Conservation (phyloP, 2,113 vertebrate species). For the Thamnaconus septentrionalis region DNA sequence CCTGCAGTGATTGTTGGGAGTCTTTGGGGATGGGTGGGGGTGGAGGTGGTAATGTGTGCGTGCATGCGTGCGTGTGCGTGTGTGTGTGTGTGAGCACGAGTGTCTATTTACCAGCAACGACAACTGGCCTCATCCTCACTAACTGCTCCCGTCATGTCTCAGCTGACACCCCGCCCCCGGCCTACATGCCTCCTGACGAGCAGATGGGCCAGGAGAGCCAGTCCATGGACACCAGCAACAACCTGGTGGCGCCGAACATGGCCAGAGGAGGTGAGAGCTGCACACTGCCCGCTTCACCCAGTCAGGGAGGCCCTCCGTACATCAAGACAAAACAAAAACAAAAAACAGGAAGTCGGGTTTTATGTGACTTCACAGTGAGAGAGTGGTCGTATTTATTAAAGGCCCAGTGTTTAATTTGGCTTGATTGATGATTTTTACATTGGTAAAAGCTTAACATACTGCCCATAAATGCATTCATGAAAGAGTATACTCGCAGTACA, state of each 20-base stretch:
- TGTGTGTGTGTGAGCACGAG: neutral
- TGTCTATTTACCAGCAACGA: slow-evolving; percentile 60
- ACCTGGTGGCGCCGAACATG: slow-evolving; percentile 87
- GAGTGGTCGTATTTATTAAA: too few relatives aligned
- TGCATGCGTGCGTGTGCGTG: neutral
- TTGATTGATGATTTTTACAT: too few relatives aligned
- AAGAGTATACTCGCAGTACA: too few relatives aligned
- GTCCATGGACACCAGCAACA: slow-evolving; percentile 94
- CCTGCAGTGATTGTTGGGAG: slow-evolving; percentile 47
- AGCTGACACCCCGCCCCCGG: slow-evolving; percentile 98
- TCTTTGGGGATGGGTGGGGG: neutral
- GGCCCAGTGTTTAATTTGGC: too few relatives aligned
- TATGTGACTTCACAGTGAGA: too few relatives aligned
- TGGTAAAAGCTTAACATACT: too few relatives aligned
- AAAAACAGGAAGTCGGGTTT: neutral
- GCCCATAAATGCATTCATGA: too few relatives aligned
- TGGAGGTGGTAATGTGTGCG: too few relatives aligned
- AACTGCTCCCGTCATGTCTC: slow-evolving; percentile 55
- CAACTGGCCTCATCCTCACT: slow-evolving; percentile 55
- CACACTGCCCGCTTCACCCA: neutral
- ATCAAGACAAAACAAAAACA: too few relatives aligned
- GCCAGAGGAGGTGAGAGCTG: slow-evolving; percentile 85
- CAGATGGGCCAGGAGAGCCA: slow-evolving; percentile 92
- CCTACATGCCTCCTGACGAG: slow-evolving; percentile 97
- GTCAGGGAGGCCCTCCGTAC: too few relatives aligned